Conservation (phyloP, 2,797 vertebrate genomes). For the Syndactyla subalaris region DNA sequence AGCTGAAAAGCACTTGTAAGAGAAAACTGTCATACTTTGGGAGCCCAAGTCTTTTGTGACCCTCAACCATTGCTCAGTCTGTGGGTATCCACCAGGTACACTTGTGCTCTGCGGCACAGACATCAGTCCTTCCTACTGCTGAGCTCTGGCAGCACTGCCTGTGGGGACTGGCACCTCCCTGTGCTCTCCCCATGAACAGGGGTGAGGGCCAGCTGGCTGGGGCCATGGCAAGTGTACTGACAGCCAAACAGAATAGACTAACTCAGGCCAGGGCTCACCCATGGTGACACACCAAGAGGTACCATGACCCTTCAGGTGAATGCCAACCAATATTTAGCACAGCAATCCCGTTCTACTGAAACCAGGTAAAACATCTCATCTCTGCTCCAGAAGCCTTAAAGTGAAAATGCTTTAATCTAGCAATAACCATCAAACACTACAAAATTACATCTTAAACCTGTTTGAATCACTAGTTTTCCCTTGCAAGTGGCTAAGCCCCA, state of each 20-base stretch:
- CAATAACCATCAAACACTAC: background rate
- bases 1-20: background rate
- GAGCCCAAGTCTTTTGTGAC: background rate
- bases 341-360: background rate
- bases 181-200: background rate
- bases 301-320: background rate
- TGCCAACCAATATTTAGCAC: background rate
- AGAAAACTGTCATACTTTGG: background rate
- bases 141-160: background rate
- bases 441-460: background rate
- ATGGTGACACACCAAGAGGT: background rate
- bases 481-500: background rate
- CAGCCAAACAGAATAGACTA: background rate
- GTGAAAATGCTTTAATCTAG: background rate
- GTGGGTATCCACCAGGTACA: accelerated
- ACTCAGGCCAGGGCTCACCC: background rate
- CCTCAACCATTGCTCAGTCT: background rate
- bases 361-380: background rate
- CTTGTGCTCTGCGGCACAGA: background rate
- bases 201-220: background rate
- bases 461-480: background rate
- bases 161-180: background rate
- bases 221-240: background rate
- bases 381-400: background rate
- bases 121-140: background rate